phyloP scores from a whole-genome alignment of 2,888 invertebrate genomes.

The Tetanocera ferruginea region DNA sequence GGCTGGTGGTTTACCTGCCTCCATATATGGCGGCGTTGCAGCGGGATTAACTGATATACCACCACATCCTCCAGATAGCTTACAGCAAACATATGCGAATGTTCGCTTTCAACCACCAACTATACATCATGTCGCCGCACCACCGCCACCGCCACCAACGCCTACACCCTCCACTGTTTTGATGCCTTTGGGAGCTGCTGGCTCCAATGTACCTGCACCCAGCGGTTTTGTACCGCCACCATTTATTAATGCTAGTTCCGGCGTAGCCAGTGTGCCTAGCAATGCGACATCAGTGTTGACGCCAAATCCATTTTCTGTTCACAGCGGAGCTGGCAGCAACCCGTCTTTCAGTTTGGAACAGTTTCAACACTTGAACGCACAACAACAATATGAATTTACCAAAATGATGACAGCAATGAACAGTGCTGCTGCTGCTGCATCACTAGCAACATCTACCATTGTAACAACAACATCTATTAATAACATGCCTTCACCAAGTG shows the following conservation, averaged over 20 bases:
- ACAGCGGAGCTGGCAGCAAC: conserved; percentile 49
- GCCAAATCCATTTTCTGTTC: conserved; percentile 59
- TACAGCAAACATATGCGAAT: conserved; percentile 43
- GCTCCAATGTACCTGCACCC: conserved; percentile 62
- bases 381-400: conserved; percentile 60
- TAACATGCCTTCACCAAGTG: conserved; percentile 16
- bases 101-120: conserved; percentile 58
- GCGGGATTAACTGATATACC: conserved; percentile 38
- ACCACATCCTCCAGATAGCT: conserved; percentile 33
- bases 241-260: conserved; percentile 52
- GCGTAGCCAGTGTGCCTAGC: conserved; percentile 39
- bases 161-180: conserved; percentile 42
- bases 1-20: conserved; percentile 41
- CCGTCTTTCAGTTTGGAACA: conserved; percentile 53
- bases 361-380: conserved; percentile 54
- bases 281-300: conserved; percentile 59
- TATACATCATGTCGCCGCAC: conserved; percentile 50
- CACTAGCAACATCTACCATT: conserved; percentile 33
- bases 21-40: conserved; percentile 24
- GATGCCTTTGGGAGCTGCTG: conserved; percentile 39
- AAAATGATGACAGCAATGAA: conserved; percentile 61
- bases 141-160: conserved; percentile 45
- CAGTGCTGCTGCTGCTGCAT: conserved; percentile 33
- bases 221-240: conserved; percentile 62
- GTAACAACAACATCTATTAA: background rate